phyloP scores from a whole-genome alignment of 1,140 invertebrate species.

The Bombus waltoni region DNA sequence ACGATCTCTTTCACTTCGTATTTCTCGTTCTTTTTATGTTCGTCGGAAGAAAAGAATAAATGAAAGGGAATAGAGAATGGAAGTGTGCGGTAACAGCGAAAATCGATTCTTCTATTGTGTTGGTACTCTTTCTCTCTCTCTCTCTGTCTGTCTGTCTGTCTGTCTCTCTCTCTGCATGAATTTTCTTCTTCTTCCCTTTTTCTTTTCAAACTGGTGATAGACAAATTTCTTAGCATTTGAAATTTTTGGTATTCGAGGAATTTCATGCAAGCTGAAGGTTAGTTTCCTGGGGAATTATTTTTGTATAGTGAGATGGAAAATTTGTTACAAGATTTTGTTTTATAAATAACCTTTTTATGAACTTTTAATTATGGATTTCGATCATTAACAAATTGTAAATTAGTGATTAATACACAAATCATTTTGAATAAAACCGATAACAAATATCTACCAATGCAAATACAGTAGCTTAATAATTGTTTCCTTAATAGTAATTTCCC shows the following conservation, averaged over 20 bases:
- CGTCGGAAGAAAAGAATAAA: not conserved
- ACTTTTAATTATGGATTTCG: not conserved
- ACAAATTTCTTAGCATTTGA: not conserved
- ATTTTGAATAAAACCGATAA: not conserved
- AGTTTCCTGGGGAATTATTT: too few species aligned
- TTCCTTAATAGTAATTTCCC: not conserved
- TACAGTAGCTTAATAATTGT: not conserved
- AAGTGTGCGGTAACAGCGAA: not conserved
- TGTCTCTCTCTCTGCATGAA: not conserved
- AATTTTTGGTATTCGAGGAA: not conserved
- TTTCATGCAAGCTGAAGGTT: not conserved
- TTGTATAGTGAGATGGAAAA: not conserved
- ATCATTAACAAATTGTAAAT: not conserved
- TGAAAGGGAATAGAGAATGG: not conserved
- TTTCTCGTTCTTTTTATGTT: not conserved
- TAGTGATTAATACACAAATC: not conserved
- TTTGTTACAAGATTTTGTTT: not conserved
- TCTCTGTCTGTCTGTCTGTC: too few species aligned
- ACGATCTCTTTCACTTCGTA: conserved; percentile 19
- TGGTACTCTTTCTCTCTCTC: not conserved
- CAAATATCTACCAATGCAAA: not conserved
- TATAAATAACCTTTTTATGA: too few species aligned
- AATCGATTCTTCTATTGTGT: conserved; percentile 19
- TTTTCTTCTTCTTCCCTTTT: not conserved
- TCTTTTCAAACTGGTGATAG: not conserved